phyloP scores from a whole-genome alignment of 92 coral and sea anemone genomes.

The Metridium senile region DNA sequence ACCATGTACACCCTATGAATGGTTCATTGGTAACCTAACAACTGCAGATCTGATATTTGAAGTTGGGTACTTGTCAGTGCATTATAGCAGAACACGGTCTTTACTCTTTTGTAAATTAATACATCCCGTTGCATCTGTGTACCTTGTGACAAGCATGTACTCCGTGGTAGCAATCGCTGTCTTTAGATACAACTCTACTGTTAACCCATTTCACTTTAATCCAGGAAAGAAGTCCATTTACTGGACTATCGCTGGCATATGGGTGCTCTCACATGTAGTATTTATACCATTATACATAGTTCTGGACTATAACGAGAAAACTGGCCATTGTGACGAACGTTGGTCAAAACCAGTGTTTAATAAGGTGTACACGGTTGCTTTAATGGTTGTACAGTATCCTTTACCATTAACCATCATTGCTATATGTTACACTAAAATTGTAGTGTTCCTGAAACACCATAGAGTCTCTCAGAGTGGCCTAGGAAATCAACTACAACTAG shows the following conservation, averaged over 20 bases:
- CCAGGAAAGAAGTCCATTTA: conserved; percentile 9
- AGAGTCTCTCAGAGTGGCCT: not conserved
- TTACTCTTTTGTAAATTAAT: not conserved
- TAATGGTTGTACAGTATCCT: not conserved
- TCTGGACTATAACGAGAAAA: not conserved
- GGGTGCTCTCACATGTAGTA: not conserved
- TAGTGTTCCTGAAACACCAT: conserved; percentile 7
- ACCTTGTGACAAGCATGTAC: not conserved
- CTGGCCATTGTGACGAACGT: not conserved
- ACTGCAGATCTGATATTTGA: not conserved
- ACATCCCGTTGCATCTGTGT: not conserved
- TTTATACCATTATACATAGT: not conserved
- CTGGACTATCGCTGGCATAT: not conserved
- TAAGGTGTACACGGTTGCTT: not conserved
- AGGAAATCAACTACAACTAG: not conserved
- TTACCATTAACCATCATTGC: conserved; percentile 6
- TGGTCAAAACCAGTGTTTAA: not conserved
- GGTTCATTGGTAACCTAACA: not conserved
- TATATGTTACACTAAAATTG: conserved; percentile 10
- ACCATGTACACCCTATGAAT: not conserved
- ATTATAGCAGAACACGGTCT: not conserved
- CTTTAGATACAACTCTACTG: not conserved
- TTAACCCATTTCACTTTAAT: too few species aligned
- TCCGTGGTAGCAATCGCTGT: not conserved
- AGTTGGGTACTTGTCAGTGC: not conserved